Percentiles rank a stretch among this genome's conserved stretches.
phyloP scores from a whole-genome alignment of 2,113 vertebrate genomes.

The Vombatus ursinus region DNA sequence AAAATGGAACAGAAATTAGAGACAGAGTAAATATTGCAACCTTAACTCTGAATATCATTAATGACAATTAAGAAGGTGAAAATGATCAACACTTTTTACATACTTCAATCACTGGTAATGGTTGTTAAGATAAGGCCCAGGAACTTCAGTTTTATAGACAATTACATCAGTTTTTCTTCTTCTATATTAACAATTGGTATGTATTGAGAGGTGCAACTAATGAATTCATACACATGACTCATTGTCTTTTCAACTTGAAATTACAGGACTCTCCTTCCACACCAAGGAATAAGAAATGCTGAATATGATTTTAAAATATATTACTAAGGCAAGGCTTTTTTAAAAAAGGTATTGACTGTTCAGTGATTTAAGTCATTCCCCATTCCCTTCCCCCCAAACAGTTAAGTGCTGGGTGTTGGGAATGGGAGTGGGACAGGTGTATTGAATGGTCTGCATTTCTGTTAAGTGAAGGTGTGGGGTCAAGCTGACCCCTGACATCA shows the following conservation, averaged over 20 bases:
- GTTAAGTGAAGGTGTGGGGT: conserved; percentile 66
- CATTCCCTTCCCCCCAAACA: not conserved
- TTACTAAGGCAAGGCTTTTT: not conserved
- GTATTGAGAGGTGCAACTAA: not conserved
- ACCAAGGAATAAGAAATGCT: not conserved
- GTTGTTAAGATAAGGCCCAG: not conserved
- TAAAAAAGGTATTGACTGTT: not conserved
- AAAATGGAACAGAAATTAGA: not conserved
- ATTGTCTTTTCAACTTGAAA: conserved; percentile 41
- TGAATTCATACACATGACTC: conserved; percentile 30
- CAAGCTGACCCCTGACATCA: conserved; percentile 65
- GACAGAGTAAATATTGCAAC: not conserved
- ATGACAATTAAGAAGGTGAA: not conserved
- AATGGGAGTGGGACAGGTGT: not conserved
- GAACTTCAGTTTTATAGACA: conserved; percentile 15
- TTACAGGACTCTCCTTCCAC: not conserved
- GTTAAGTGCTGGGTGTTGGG: not conserved
- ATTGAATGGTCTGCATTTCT: conserved; percentile 47
- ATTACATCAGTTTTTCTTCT: not conserved
- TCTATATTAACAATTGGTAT: not conserved
- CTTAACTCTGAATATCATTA: not conserved
- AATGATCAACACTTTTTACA: not conserved
- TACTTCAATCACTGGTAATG: not conserved
- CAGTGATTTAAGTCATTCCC: not conserved
- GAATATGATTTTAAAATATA: not conserved